Evolutionary conservation across 2,888 invertebrate genomes (phyloP).

Genomic region (Podabrus alpinus): DNA sequence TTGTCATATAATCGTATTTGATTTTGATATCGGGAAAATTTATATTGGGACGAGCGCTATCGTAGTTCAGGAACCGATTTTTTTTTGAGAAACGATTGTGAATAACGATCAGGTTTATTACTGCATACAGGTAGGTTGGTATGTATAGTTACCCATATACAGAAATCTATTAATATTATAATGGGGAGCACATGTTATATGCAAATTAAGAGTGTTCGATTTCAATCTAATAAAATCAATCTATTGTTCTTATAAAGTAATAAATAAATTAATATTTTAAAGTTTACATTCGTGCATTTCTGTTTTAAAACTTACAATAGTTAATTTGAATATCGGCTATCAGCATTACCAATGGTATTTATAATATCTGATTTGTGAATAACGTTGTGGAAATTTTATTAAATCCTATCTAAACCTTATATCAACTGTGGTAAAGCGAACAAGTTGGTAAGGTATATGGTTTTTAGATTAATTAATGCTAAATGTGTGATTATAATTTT

Average conservation of each 20-base stretch:
- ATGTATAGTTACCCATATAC: slow-evolving; percentile 34
- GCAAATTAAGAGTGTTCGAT: slow-evolving; percentile 50
- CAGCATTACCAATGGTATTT: slow-evolving; percentile 36
- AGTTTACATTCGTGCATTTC: slow-evolving; percentile 32
- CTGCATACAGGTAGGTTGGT: not conserved
- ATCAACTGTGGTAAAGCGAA: not conserved
- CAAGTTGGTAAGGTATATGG: not conserved
- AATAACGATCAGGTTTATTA: not conserved
- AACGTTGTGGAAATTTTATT: not conserved
- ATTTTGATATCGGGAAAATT: not conserved
- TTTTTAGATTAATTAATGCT: not conserved
- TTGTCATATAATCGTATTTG: slow-evolving; percentile 1
- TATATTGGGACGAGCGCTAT: not conserved
- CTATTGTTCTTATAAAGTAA: slow-evolving; percentile 55
- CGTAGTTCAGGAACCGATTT: not conserved
- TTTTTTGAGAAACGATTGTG: not conserved
- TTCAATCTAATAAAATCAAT: slow-evolving; percentile 56
- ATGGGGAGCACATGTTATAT: slow-evolving; percentile 48
- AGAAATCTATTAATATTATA: slow-evolving; percentile 45
- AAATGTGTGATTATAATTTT: not conserved
- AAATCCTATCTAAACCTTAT: not conserved
- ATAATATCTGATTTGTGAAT: slow-evolving; percentile 37
- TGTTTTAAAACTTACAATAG: slow-evolving; percentile 32
- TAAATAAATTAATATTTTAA: slow-evolving; percentile 55
- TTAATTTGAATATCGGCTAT: slow-evolving; percentile 53